Conservation (phyloP, 2,888 invertebrate species). For the Pollenia amentaria region DNA sequence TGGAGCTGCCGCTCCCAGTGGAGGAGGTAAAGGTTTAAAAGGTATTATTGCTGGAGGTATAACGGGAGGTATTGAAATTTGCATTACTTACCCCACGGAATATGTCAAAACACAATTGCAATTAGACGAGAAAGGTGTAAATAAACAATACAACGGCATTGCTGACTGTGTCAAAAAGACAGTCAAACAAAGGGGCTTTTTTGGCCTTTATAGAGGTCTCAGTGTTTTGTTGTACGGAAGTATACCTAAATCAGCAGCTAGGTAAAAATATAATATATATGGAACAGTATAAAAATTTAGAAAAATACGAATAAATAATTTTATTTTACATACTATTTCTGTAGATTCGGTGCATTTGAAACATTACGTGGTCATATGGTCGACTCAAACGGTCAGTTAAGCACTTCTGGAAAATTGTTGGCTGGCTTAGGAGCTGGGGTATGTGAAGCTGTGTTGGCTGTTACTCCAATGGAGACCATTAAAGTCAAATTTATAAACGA, state of each 20-base stretch:
- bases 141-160: constrained; percentile 91
- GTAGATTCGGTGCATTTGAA: constrained; percentile 98
- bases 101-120: constrained; percentile 99
- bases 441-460: constrained; percentile 97
- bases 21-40: constrained; percentile 90
- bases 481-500: constrained; percentile 99
- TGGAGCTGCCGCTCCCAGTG: constrained; percentile 88
- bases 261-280: constrained; percentile 85
- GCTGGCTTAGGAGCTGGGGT: constrained; percentile 98
- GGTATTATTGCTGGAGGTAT: constrained; percentile 98
- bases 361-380: constrained; percentile 92
- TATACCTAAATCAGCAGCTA: constrained; percentile 98
- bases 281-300: neutral
- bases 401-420: constrained; percentile 90
- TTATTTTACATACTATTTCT: neutral
- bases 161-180: constrained; percentile 96
- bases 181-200: constrained; percentile 92
- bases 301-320: neutral
- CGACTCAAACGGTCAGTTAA: constrained; percentile 91
- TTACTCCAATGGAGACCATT: constrained; percentile 99
- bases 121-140: constrained; percentile 93
- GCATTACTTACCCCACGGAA: constrained; percentile 99
- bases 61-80: constrained; percentile 99
- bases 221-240: constrained; percentile 98
- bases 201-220: constrained; percentile 97